Conservation (phyloP, 2,888 invertebrate genomes). For the Dryadula phaetusa region DNA sequence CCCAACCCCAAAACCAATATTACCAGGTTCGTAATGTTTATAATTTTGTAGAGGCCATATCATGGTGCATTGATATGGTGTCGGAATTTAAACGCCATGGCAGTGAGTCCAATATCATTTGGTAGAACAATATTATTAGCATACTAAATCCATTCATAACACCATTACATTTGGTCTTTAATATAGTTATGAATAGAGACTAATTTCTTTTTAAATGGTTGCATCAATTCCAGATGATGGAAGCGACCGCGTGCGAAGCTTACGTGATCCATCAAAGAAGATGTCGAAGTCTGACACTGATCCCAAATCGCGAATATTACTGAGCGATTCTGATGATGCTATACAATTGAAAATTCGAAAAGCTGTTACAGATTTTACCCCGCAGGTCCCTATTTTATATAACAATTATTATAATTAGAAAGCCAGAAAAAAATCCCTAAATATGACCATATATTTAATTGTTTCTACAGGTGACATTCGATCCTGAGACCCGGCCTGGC, state of each 20-base stretch:
- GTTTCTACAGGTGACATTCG: conserved; percentile 87
- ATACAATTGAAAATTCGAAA: conserved; percentile 86
- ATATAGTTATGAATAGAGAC: too few species aligned
- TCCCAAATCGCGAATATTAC: conserved; percentile 89
- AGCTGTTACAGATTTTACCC: conserved; percentile 95
- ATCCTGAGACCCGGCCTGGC: conserved; percentile 91
- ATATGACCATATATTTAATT: too few species aligned
- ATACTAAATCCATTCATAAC: too few species aligned
- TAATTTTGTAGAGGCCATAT: background rate
- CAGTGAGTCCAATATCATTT: too few species aligned
- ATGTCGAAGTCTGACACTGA: conserved; percentile 98
- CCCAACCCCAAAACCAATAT: conserved; percentile 88
- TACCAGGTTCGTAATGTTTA: conserved; percentile 76
- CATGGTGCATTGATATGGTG: too few species aligned
- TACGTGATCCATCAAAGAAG: conserved; percentile 94
- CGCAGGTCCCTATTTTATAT: conserved; percentile 81
- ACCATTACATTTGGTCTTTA: too few species aligned
- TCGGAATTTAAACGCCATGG: too few species aligned
- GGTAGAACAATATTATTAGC: too few species aligned
- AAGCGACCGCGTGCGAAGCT: conserved; percentile 89
- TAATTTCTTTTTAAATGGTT: too few species aligned
- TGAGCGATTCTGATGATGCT: conserved; percentile 86
- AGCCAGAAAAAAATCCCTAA: too few species aligned
- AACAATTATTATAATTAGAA: too few species aligned
- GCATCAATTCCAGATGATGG: conserved; percentile 75